Conservation (phyloP, 2,797 vertebrate species). For the Remorina albescens region DNA sequence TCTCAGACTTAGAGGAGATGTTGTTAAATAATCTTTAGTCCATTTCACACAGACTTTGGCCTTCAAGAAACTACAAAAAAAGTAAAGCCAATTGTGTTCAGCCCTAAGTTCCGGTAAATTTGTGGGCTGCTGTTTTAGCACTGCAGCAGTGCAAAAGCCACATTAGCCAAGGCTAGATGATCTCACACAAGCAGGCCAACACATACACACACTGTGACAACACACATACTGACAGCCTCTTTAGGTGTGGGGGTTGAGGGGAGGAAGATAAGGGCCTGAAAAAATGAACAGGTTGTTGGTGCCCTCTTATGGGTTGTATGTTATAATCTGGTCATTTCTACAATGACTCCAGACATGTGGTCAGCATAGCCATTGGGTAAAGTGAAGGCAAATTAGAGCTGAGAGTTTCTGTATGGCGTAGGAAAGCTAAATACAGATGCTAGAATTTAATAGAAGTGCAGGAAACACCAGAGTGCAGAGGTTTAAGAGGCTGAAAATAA, state of each 20-base stretch:
- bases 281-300: not conserved
- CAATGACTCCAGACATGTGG: not conserved
- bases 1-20: not conserved
- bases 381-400: not conserved
- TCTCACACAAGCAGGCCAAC: not conserved
- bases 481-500: not conserved
- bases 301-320: not conserved
- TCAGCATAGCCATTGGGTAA: not conserved
- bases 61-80: slow-evolving; percentile 5
- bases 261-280: not conserved
- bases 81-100: not conserved
- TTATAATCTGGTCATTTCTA: slow-evolving; percentile 9
- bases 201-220: not conserved
- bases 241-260: not conserved
- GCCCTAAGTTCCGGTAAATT: not conserved
- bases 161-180: not conserved
- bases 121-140: not conserved
- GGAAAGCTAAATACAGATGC: slow-evolving; percentile 2
- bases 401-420: not conserved
- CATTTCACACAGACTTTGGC: not conserved
- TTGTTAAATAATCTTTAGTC: not conserved
- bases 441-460: not conserved
- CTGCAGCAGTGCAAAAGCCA: not conserved
- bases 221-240: not conserved
- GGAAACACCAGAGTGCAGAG: not conserved